A percentile compares a stretch with the other conserved stretches of the same genome.
These are phyloP conservation scores for Chaenogobius annularis DNA, from an alignment of 2,113 vertebrate genomes.

Conservation along the genomic window DNA sequence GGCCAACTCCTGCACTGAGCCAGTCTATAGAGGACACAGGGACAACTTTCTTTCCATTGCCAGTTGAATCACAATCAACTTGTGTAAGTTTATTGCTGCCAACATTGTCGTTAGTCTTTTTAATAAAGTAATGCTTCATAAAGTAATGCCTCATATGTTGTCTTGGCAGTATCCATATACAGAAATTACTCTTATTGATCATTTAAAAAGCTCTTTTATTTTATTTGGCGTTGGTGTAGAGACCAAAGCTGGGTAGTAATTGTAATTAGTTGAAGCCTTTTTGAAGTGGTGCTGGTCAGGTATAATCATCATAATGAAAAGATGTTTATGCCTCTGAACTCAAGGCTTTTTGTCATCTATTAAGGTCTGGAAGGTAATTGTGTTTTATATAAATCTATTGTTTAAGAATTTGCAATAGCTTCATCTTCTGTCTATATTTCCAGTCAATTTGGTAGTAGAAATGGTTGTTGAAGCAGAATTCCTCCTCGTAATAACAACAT, in stretches of 20 bases:
- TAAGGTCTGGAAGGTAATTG: background rate
- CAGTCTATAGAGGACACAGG: constrained; percentile 1
- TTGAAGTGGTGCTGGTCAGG: constrained; percentile 4
- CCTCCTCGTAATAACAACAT: background rate
- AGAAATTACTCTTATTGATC: constrained; percentile 22
- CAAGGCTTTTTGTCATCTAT: background rate
- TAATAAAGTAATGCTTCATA: constrained; percentile 19
- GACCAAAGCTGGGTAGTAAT: background rate
- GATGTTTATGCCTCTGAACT: constrained; percentile 2
- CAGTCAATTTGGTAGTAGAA: background rate
- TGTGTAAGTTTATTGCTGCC: constrained; percentile 11
- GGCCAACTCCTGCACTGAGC: background rate
- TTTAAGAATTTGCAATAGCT: background rate
- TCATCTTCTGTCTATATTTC: background rate
- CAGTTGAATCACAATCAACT: constrained; percentile 10
- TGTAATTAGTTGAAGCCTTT: constrained; percentile 15
- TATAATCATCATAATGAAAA: constrained; percentile 16
- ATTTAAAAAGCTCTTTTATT: constrained; percentile 19
- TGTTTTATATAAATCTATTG: background rate
- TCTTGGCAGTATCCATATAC: constrained; percentile 17
- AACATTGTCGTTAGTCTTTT: constrained; percentile 19
- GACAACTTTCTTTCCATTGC: constrained; percentile 11
- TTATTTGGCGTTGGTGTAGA: constrained; percentile 6
- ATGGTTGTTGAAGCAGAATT: background rate
- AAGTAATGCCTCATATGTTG: constrained; percentile 20